Evolutionary conservation across 2,888 invertebrate species (phyloP), one percentile per base, ranked within the genome.

Genomic region (Dinocampus coccinellae): DNA sequence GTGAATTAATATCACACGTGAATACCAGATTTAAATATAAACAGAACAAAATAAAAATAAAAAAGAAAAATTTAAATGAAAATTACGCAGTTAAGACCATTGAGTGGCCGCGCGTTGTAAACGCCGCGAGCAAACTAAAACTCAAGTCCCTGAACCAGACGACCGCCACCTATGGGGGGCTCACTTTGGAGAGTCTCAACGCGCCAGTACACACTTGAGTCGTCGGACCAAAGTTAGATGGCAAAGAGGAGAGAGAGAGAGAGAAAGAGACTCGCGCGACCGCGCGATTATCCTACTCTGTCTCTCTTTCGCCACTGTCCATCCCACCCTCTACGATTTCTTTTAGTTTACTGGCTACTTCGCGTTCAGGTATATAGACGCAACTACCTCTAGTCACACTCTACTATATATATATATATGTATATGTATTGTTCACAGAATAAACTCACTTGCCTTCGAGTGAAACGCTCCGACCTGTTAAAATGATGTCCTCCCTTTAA

Each of bases 91-190:
- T n/a, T 47, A 47, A 47, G 65, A 60, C 66, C 58, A 58, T 67
- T 60, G 62, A 69, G 52, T 73, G 60, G 75, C 77, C 77, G 73
- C 74, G 71, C 78, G 81, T 80, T 80, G 77, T 78, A 82, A 85
- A 82, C 83, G 86, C 84, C 84, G 85, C 84, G 81, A 85, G 84
- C 85, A 74, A 84, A 86, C 87, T 86, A 81, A 85, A 75, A 67
- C 74, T 74, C 72, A 65, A 73, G 72, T 75, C 73, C 70, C 73
- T 70, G 74, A 75, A 75, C 77, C 75, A 71, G 64, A 70, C 73
- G 77, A 70, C 78, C 78, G 78, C 78, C 78, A 76, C 78, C 78
- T 70, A 72, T 67, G 62, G 69, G n/a, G 73, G 68, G 73, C 75
- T 57, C 57, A 66, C 26, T 34, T 34, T 33, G 34, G 39, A 57